These are phyloP conservation scores for Tenthredo mesomela DNA, from an alignment of 2,888 invertebrate genomes.

Conservation along the genomic window DNA sequence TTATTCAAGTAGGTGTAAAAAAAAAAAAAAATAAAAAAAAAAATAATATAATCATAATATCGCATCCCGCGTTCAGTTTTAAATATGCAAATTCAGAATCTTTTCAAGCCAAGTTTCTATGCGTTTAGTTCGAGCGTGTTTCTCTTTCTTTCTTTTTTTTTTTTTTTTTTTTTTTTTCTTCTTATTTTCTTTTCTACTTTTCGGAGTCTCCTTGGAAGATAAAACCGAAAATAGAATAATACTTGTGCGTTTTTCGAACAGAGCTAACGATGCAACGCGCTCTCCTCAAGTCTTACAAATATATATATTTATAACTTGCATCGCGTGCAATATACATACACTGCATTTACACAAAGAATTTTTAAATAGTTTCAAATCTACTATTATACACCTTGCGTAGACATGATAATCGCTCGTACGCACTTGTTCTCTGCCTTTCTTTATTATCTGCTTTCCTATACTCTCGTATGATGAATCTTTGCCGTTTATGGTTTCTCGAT, in stretches of 20 bases:
- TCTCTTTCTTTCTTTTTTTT: not conserved
- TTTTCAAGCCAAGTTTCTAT: not conserved
- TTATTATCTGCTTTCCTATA: not conserved
- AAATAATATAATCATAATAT: not conserved
- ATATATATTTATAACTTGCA: conserved; percentile 16
- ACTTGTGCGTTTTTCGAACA: not conserved
- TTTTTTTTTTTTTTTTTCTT: not conserved
- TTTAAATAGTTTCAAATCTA: not conserved
- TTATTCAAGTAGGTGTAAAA: not conserved
- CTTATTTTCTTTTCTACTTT: not conserved
- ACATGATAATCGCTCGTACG: not conserved
- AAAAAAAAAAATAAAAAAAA: not conserved
- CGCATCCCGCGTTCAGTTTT: not conserved
- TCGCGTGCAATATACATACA: conserved; percentile 12
- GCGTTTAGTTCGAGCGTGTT: not conserved
- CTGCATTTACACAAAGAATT: not conserved
- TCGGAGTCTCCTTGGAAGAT: not conserved
- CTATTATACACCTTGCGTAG: not conserved
- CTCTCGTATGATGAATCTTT: not conserved
- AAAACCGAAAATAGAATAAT: not conserved
- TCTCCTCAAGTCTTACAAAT: not conserved
- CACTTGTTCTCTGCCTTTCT: conserved; percentile 15
- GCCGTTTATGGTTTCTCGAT: not conserved
- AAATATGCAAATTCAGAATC: not conserved
- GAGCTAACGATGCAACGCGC: not conserved